Percentiles rank a stretch among this genome's conserved stretches.
phyloP scores from a whole-genome alignment of 2,113 vertebrate species.

The Centrocercus urophasianus region DNA sequence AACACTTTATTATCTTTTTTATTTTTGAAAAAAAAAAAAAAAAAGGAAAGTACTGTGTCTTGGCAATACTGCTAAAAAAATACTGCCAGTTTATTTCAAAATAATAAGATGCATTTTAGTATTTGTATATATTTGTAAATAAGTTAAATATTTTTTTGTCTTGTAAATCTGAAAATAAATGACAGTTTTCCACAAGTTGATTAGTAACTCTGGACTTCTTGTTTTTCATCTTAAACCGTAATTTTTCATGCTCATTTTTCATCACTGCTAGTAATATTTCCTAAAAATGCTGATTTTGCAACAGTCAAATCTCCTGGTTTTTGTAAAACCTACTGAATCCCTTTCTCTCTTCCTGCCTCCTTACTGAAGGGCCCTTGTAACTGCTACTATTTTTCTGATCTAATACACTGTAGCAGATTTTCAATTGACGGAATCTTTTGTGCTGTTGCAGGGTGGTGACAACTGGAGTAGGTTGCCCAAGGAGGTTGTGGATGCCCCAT shows the following conservation, averaged over 20 bases:
- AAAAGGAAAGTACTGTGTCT: slow-evolving; percentile 7
- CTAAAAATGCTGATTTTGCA: background rate
- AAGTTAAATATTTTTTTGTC: slow-evolving; percentile 69
- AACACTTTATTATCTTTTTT: background rate
- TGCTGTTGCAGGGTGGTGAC: background rate
- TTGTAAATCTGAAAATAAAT: slow-evolving; percentile 71
- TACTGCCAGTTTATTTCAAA: background rate
- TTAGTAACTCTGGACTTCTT: background rate
- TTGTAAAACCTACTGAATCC: background rate
- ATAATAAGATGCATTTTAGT: background rate
- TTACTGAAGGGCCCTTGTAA: background rate
- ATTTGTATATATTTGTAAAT: slow-evolving; percentile 78
- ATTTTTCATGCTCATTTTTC: background rate
- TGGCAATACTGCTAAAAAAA: background rate
- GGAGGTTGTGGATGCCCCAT: no score
- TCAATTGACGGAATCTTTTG: background rate
- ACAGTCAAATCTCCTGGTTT: background rate
- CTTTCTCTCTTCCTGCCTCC: background rate
- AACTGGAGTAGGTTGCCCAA: no score
- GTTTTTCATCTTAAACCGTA: background rate
- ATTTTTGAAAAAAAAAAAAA: background rate
- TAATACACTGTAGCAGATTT: background rate
- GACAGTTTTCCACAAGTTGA: background rate
- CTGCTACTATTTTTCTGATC: background rate
- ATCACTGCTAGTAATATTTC: background rate